These are phyloP conservation scores for Mustela lutreola DNA, from an alignment of 2,113 vertebrate genomes.

Conservation along the genomic window DNA sequence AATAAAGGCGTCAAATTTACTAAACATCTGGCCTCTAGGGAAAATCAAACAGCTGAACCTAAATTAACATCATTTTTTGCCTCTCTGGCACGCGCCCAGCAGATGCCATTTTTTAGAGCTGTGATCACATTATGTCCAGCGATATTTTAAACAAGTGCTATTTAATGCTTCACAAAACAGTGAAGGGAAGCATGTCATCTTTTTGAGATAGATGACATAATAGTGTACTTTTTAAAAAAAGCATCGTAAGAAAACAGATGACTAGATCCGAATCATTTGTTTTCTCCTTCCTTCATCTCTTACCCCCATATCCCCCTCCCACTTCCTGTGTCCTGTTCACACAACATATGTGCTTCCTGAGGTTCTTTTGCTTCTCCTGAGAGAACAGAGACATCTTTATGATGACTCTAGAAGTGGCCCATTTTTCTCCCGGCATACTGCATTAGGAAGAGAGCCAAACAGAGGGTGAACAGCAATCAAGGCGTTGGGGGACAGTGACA, in stretches of 20 bases:
- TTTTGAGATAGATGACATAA: neutral
- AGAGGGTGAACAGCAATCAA: neutral
- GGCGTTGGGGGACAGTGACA: too few relatives aligned
- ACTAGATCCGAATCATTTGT: neutral
- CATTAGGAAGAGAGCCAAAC: neutral
- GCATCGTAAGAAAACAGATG: neutral
- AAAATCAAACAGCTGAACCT: neutral
- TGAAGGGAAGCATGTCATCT: neutral
- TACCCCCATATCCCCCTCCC: neutral
- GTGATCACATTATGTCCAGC: neutral
- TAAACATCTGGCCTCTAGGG: neutral
- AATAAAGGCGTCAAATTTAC: neutral
- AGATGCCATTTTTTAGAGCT: constrained; percentile 1
- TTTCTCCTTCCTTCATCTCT: neutral
- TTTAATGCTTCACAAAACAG: neutral
- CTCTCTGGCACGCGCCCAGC: neutral
- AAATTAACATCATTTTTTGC: neutral
- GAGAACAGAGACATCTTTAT: neutral
- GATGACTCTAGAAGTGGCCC: neutral
- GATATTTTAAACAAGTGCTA: constrained; percentile 33
- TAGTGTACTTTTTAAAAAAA: neutral
- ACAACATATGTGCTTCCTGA: neutral
- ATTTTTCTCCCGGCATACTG: neutral
- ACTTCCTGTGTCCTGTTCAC: neutral
- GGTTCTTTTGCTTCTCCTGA: neutral